Evolutionary conservation across 2,888 invertebrate species (phyloP).

Genomic region (Julus scandinavius): DNA sequence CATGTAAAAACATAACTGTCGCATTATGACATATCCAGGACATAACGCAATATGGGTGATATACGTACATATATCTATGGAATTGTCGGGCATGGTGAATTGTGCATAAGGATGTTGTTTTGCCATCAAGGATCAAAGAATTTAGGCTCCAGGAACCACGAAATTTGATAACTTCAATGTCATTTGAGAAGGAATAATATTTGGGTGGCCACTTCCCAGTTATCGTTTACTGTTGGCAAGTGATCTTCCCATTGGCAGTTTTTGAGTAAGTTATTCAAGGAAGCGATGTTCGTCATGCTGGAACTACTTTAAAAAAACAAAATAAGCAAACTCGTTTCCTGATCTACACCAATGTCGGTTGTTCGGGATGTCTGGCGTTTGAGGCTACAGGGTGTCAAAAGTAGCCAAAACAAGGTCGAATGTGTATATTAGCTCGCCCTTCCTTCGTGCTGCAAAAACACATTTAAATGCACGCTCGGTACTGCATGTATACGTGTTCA

Average conservation of each 20-base stretch:
- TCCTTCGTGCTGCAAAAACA: background rate
- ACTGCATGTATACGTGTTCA: background rate
- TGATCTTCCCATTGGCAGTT: background rate
- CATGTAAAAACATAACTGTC: no score
- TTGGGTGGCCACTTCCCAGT: no score
- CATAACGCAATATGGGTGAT: no score
- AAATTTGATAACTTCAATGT: no score
- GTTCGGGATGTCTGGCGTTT: background rate
- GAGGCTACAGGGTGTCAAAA: background rate
- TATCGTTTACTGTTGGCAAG: background rate
- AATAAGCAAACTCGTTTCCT: background rate
- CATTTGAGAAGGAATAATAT: no score
- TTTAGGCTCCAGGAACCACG: no score
- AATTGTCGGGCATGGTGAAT: no score
- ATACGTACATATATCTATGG: no score
- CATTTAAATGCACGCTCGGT: background rate
- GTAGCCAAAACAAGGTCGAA: background rate
- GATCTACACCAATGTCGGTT: no score
- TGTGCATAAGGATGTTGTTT: no score
- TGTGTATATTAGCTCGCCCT: background rate
- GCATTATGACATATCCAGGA: no score
- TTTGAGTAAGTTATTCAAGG: background rate
- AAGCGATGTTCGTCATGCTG: background rate
- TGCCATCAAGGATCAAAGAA: no score
- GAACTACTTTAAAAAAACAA: background rate